phyloP scores from a whole-genome alignment of 37 sponge, comb jelly and placozoan species.

The Tethya wilhelma region DNA sequence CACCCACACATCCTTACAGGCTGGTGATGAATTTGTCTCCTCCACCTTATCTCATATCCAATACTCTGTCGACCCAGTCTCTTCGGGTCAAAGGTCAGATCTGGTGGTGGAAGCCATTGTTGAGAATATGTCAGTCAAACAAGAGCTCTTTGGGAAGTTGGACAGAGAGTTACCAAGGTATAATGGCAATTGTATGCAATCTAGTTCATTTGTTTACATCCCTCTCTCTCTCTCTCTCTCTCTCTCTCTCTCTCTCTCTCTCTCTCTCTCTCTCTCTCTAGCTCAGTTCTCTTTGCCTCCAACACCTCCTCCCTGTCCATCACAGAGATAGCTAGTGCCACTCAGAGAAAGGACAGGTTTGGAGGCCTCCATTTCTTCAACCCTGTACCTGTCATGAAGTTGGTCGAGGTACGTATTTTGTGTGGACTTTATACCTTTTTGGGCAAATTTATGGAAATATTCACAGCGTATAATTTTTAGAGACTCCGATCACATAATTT shows the following conservation, averaged over 20 bases:
- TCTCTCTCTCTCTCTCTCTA: constrained; percentile 12
- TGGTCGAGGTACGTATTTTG: constrained; percentile 92
- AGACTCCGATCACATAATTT: too few relatives aligned
- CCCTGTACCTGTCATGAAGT: constrained; percentile 98
- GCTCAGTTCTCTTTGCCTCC: constrained; percentile 84
- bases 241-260: not conserved
- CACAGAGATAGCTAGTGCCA: constrained; percentile 85
- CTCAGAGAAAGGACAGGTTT: constrained; percentile 83
- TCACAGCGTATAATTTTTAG: too few relatives aligned
- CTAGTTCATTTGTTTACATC: too few relatives aligned
- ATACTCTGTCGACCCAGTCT: constrained; percentile 18
- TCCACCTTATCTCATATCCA: constrained; percentile 43
- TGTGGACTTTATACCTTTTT: too few relatives aligned
- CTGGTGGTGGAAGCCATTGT: constrained; percentile 95
- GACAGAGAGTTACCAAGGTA: constrained; percentile 81
- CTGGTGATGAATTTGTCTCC: constrained; percentile 51
- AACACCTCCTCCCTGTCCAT: constrained; percentile 96
- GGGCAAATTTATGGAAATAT: too few relatives aligned
- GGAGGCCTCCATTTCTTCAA: constrained; percentile 99
- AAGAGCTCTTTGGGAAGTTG: constrained; percentile 78
- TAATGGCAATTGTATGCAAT: constrained; percentile 4
- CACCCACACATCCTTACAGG: constrained; percentile 42
- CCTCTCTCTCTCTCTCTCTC: not conserved
- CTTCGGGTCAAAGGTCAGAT: constrained; percentile 48
- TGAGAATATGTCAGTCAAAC: constrained; percentile 87